Evolutionary conservation across 2,797 vertebrate species (phyloP).

Genomic region (Sternotherus odoratus): DNA sequence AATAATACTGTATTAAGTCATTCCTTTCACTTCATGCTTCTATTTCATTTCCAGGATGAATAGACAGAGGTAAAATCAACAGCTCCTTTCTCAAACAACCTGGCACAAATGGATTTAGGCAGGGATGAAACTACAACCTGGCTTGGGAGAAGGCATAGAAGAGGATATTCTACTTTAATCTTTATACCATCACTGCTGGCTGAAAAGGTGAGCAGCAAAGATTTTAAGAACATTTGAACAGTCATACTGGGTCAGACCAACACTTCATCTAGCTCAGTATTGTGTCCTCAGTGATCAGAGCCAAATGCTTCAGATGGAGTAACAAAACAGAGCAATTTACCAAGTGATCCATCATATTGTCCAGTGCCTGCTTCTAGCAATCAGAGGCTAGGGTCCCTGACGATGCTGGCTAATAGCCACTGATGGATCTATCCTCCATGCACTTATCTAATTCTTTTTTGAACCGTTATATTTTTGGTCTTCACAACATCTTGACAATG

Average conservation of each 20-base stretch:
- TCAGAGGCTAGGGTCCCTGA: neutral
- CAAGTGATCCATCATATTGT: neutral
- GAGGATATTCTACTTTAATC: neutral
- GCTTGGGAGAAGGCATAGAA: neutral
- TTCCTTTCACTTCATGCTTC: neutral
- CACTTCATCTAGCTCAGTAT: neutral
- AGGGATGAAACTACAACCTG: neutral
- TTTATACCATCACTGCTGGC: neutral
- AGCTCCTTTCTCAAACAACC: neutral
- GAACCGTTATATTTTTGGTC: neutral
- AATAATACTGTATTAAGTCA: neutral
- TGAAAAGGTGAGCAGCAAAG: conserved; percentile 4
- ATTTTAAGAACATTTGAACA: neutral
- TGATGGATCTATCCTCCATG: neutral
- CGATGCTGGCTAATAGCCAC: neutral
- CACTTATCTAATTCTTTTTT: neutral
- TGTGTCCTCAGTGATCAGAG: neutral
- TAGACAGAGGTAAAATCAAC: neutral
- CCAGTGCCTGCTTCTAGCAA: neutral
- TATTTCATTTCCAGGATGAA: neutral
- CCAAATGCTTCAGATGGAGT: neutral
- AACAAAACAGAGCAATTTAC: neutral
- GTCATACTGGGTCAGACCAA: neutral
- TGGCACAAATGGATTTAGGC: neutral
- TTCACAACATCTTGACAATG: neutral